A percentile compares a stretch with the other conserved stretches of the same genome.
These are phyloP conservation scores for Prunella strophiata DNA, from an alignment of 2,797 vertebrate species.

Conservation along the genomic window DNA sequence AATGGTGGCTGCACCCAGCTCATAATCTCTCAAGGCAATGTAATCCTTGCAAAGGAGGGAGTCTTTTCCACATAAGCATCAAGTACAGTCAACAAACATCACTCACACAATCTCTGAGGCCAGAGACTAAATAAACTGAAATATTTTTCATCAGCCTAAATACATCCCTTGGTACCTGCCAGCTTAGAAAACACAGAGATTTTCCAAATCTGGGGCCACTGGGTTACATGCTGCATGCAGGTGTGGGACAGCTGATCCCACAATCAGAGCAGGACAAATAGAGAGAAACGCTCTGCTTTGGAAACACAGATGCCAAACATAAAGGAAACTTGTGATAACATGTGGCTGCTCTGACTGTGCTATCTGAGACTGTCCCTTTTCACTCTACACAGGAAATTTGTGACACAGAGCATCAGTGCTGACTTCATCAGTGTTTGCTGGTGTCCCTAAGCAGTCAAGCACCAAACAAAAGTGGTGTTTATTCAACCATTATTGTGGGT, in stretches of 20 bases:
- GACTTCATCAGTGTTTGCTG: background rate
- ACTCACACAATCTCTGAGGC: background rate
- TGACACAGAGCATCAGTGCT: background rate
- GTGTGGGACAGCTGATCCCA: background rate
- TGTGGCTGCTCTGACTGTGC: rapidly evolving
- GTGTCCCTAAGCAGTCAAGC: background rate
- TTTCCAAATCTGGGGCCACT: background rate
- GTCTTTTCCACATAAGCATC: background rate
- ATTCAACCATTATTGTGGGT: background rate
- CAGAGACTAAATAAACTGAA: background rate
- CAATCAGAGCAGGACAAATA: background rate
- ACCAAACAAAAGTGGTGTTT: background rate
- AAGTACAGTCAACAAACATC: background rate
- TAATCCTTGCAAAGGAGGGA: background rate
- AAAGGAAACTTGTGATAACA: background rate
- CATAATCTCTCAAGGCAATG: background rate
- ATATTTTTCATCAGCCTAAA: background rate
- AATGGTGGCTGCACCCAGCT: background rate
- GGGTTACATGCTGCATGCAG: background rate
- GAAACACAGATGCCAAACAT: background rate
- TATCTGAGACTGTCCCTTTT: background rate
- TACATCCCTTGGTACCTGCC: background rate
- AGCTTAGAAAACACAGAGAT: background rate
- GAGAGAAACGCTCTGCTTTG: background rate
- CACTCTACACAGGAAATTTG: background rate